Evolutionary conservation across 1,140 invertebrate genomes (phyloP).

Genomic region (Argopecten irradians): DNA sequence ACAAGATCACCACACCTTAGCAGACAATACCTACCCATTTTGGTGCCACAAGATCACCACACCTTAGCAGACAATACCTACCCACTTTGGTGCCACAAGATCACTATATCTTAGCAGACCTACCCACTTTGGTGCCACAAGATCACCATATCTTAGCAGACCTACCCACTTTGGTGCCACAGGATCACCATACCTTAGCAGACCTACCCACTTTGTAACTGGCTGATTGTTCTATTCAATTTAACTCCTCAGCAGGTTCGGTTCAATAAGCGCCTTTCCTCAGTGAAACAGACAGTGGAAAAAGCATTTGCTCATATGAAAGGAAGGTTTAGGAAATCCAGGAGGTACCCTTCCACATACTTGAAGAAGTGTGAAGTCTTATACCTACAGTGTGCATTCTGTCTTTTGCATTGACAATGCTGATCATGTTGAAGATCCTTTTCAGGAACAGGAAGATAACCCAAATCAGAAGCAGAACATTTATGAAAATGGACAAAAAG

Average conservation of each 20-base stretch:
- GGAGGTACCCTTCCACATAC: slow-evolving; percentile 30
- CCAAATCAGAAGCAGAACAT: slow-evolving; percentile 44
- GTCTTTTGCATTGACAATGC: slow-evolving; percentile 37
- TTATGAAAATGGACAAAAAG: slow-evolving; percentile 44
- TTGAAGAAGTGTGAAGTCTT: neutral
- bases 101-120: too few relatives aligned
- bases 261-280: slow-evolving; percentile 42
- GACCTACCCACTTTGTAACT: slow-evolving; percentile 42
- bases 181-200: slow-evolving; percentile 37
- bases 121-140: too few relatives aligned
- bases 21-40: too few relatives aligned
- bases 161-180: neutral
- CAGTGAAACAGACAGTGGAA: slow-evolving; percentile 32
- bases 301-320: slow-evolving; percentile 43
- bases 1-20: too few relatives aligned
- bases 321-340: slow-evolving; percentile 32
- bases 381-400: slow-evolving; percentile 14
- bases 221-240: slow-evolving; percentile 42
- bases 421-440: slow-evolving; percentile 39
- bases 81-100: too few relatives aligned
- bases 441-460: slow-evolving; percentile 27
- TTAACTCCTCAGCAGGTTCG: slow-evolving; percentile 35
- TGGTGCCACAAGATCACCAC: too few relatives aligned
- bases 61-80: too few relatives aligned
- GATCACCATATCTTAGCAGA: too few relatives aligned